Evolutionary conservation across 2,797 vertebrate genomes (phyloP).

Genomic region (Chanos chanos): DNA sequence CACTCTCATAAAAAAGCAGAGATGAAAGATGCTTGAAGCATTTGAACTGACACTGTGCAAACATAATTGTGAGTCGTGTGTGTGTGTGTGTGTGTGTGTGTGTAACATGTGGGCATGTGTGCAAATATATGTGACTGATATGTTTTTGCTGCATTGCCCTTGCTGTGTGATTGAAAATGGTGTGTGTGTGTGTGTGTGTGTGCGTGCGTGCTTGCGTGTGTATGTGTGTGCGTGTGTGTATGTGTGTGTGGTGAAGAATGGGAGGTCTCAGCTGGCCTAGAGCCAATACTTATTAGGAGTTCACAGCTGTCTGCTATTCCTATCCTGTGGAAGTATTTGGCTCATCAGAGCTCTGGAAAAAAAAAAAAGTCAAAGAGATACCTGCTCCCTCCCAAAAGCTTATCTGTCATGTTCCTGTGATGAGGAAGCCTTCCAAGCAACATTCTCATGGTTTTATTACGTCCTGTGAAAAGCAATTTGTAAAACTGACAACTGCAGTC

Average conservation of each 20-base stretch:
- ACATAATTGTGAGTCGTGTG: not conserved
- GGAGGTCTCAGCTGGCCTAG: conserved; percentile 32
- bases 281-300: conserved; percentile 35
- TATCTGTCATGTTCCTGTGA: conserved; percentile 36
- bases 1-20: too few species aligned
- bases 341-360: conserved; percentile 37
- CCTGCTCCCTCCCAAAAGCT: conserved; percentile 34
- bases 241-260: conserved; percentile 25
- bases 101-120: not conserved
- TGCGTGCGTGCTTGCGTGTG: conserved; percentile 11
- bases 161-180: too few species aligned
- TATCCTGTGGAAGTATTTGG: conserved; percentile 42
- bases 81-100: not conserved
- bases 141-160: not conserved
- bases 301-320: conserved; percentile 31
- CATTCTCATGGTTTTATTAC: not conserved
- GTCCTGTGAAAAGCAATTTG: not conserved
- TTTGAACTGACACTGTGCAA: not conserved
- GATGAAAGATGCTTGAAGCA: not conserved
- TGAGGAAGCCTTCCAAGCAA: not conserved
- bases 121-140: not conserved
- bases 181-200: not conserved
- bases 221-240: not conserved
- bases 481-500: not conserved
- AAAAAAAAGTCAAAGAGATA: conserved; percentile 36